Conservation (phyloP, 2,888 invertebrate species). For the Apoderus coryli region DNA sequence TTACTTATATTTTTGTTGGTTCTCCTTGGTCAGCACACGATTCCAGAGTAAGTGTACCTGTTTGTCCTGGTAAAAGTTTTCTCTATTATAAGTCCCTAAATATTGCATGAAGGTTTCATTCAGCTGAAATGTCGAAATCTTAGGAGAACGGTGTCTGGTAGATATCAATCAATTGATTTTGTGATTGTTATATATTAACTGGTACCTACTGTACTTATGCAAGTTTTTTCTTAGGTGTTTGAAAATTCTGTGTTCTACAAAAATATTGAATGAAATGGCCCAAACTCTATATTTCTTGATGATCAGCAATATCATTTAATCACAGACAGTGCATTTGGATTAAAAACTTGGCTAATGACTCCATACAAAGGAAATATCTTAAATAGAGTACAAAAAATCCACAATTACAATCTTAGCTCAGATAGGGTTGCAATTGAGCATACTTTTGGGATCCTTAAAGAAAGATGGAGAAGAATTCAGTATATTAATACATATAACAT, state of each 20-base stretch:
- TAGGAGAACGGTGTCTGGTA: too few species aligned
- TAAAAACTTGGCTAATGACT: slow-evolving; percentile 1
- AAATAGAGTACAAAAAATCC: neutral
- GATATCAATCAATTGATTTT: too few species aligned
- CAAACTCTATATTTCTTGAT: neutral
- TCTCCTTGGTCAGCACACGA: slow-evolving; percentile 7
- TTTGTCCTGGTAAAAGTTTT: too few species aligned
- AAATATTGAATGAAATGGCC: slow-evolving; percentile 1
- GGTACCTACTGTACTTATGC: too few species aligned
- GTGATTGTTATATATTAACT: too few species aligned
- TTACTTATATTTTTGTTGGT: slow-evolving; percentile 5
- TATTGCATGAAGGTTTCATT: too few species aligned
- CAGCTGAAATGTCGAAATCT: too few species aligned
- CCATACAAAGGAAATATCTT: slow-evolving; percentile 1
- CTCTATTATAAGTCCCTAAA: too few species aligned
- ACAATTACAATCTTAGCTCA: neutral
- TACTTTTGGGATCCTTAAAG: slow-evolving; percentile 1
- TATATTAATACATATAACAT: neutral
- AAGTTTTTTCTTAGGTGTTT: slow-evolving; percentile 1
- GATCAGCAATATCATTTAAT: neutral
- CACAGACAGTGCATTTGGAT: neutral
- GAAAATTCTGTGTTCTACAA: neutral
- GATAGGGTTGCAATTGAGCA: neutral
- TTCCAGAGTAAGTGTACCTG: slow-evolving; percentile 8
- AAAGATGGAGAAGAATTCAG: slow-evolving; percentile 1